phyloP scores from a whole-genome alignment of 2,113 vertebrate species.

The Casuarius casuarius region DNA sequence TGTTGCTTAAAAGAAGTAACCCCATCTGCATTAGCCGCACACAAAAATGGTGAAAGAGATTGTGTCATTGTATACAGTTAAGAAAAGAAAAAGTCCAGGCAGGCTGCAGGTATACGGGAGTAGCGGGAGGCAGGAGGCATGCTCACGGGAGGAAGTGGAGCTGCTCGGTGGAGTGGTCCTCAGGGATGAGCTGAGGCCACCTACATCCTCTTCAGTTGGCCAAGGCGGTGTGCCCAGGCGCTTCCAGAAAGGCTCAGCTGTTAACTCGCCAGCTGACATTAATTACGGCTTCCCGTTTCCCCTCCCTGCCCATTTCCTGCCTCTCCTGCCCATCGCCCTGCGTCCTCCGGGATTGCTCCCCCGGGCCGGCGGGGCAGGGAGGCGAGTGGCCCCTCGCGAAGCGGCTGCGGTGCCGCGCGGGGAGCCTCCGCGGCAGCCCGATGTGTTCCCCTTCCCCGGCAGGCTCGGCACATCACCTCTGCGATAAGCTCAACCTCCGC shows the following conservation, averaged over 20 bases:
- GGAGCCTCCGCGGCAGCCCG: not conserved
- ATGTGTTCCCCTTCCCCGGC: not conserved
- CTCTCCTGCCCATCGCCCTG: not conserved
- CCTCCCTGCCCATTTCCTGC: not conserved
- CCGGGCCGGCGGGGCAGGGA: accelerated
- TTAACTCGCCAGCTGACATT: not conserved
- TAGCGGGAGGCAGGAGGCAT: not conserved
- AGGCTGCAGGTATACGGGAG: not conserved
- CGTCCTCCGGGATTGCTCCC: not conserved
- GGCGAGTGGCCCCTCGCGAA: not conserved
- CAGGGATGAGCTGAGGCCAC: not conserved
- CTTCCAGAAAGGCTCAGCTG: not conserved
- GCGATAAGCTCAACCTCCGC: not conserved
- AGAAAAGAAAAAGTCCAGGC: not conserved
- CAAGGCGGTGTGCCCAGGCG: not conserved
- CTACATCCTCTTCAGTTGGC: accelerated
- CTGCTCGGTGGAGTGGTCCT: not conserved
- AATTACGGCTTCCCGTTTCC: not conserved
- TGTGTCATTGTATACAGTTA: not conserved
- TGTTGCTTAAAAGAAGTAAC: not conserved
- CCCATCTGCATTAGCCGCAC: accelerated
- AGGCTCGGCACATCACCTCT: not conserved
- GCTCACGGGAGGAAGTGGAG: not conserved
- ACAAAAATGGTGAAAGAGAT: not conserved
- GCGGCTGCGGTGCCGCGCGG: not conserved